phyloP scores from a whole-genome alignment of 2,113 vertebrate genomes.

The Bettongia penicillata region DNA sequence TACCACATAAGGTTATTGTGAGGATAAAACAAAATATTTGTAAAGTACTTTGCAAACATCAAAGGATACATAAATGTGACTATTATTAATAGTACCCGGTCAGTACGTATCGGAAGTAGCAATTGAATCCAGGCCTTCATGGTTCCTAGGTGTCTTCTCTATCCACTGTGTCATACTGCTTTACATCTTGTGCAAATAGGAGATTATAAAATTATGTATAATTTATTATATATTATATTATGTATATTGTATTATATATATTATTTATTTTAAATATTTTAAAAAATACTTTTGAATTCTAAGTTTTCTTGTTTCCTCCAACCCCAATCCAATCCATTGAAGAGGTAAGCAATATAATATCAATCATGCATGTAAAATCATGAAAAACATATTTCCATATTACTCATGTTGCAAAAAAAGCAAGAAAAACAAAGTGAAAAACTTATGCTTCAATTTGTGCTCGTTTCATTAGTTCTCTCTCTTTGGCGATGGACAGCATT shows the following conservation, averaged over 20 bases:
- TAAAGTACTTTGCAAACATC: not conserved
- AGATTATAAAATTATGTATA: not conserved
- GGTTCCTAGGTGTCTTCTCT: not conserved
- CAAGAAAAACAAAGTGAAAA: not conserved
- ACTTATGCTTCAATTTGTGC: too few relatives aligned
- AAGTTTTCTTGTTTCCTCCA: not conserved
- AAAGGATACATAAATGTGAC: not conserved
- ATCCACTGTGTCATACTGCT: not conserved
- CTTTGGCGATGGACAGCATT: not conserved
- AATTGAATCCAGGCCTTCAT: not conserved
- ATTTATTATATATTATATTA: not conserved
- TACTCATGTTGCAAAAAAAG: not conserved
- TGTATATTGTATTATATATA: not conserved
- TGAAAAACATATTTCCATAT: not conserved
- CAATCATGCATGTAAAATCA: not conserved
- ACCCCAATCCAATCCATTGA: not conserved
- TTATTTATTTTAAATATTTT: not conserved
- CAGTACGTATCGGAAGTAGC: not conserved
- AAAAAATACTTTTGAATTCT: not conserved
- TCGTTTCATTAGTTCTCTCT: too few relatives aligned
- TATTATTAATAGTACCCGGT: not conserved
- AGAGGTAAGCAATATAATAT: not conserved
- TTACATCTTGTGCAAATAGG: not conserved
- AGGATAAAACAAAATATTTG: not conserved
- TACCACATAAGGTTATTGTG: not conserved